A percentile compares a stretch with the other conserved stretches of the same genome.
Conservation (phyloP, 1,140 invertebrate species). For the Pectinophora gossypiella region DNA sequence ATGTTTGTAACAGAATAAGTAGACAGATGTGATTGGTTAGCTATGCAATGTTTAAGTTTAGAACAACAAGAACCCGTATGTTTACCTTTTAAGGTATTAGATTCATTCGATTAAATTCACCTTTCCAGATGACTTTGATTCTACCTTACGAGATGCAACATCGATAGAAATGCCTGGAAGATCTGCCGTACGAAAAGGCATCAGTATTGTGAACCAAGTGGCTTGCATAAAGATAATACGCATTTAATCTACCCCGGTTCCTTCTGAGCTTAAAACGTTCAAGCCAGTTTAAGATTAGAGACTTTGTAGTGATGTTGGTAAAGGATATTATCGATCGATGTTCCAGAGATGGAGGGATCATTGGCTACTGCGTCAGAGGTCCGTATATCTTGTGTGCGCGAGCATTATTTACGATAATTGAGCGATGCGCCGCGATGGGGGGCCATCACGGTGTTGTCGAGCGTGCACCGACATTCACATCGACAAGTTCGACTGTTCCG, state of each 20-base stretch:
- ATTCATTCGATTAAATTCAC: neutral
- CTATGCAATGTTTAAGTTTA: too few species aligned
- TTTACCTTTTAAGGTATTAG: too few species aligned
- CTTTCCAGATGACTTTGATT: conserved; percentile 19
- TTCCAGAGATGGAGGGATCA: conserved; percentile 39
- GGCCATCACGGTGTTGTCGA: conserved; percentile 70
- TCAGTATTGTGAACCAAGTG: conserved; percentile 65
- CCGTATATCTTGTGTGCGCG: conserved; percentile 71
- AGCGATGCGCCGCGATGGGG: conserved; percentile 72
- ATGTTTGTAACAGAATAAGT: too few species aligned
- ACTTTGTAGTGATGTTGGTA: conserved; percentile 34
- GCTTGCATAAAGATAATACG: conserved; percentile 73
- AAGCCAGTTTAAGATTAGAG: conserved; percentile 21
- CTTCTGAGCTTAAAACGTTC: conserved; percentile 39
- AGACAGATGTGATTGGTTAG: too few species aligned
- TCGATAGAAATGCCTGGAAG: conserved; percentile 57
- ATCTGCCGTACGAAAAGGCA: conserved; percentile 50
- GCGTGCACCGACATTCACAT: conserved; percentile 64
- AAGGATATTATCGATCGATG: conserved; percentile 33
- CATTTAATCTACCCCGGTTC: conserved; percentile 52
- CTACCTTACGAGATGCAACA: conserved; percentile 44
- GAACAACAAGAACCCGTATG: too few species aligned
- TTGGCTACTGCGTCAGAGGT: conserved; percentile 59
- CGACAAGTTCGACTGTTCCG: conserved; percentile 70
- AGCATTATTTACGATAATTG: conserved; percentile 76